Conservation (phyloP, 1,140 invertebrate genomes). For the Penaeus indicus region DNA sequence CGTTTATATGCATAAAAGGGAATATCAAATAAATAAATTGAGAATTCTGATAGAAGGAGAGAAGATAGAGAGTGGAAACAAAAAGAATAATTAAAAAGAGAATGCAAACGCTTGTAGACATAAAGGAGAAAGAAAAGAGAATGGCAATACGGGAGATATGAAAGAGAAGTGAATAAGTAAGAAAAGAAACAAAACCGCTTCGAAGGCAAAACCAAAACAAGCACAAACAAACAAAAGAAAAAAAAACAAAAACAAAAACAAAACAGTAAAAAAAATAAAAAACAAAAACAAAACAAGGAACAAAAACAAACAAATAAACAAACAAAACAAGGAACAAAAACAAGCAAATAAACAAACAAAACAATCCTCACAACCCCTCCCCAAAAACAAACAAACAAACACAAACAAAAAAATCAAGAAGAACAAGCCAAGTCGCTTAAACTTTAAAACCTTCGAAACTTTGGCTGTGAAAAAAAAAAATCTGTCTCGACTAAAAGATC, state of each 20-base stretch:
- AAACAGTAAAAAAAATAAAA: no score
- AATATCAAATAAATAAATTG: neutral
- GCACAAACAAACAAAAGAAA: neutral
- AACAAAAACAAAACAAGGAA: no score
- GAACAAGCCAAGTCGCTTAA: no score
- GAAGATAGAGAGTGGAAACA: neutral
- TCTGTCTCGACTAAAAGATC: neutral
- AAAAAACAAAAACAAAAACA: no score
- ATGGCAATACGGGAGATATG: neutral
- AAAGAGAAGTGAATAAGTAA: neutral
- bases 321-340: no score
- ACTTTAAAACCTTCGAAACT: no score
- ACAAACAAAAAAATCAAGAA: no score
- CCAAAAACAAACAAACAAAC: no score
- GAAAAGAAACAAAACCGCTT: neutral
- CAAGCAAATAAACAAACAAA: no score
- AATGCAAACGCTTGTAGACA: neutral
- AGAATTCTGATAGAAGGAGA: neutral
- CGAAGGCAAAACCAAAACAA: neutral
- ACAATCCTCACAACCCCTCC: no score
- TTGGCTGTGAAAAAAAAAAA: no score
- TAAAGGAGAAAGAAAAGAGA: neutral
- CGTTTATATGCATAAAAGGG: constrained; percentile 1
- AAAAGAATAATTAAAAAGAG: neutral
- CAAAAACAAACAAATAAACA: no score